Evolutionary conservation across 1,140 invertebrate species (phyloP), one percentile per base, ranked within the genome.

Genomic region (Telenomus remus): DNA sequence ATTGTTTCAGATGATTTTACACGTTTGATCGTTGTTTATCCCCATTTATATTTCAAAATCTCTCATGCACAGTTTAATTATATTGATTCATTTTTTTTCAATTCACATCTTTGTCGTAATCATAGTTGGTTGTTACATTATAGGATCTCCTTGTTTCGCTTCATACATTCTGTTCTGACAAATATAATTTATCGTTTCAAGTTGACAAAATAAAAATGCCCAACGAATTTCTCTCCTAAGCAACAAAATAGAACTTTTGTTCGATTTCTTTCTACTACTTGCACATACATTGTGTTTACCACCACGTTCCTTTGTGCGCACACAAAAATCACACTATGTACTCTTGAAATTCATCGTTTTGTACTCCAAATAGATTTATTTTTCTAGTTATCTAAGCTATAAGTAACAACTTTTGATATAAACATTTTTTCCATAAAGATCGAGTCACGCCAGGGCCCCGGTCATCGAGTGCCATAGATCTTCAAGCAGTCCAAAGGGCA

Each of bases 391-490:
- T 27, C 19, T 1, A 6, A 27, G 19, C 6, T 2, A 39, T 39
- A 39, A 39, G 9, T 39, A 39, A 11, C 9, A 39, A 39, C 9
- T 11, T 11, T 39, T 39, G 3, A 39, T 39, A 39, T 39, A 39
- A 4, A 39, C 37, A 55, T 19, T 46, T 64, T 39, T 69, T 72
- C 54, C 56, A 71, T 50, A 19, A 79, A 88, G 87, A 85, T 79
- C 84, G 85, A 51, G 80, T 82, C 4, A 84, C 85, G 4, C 86
- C 87, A 49, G 91, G 87, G 61, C 90, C 89, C 79, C 91, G 96
- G 66, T 98, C 96, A 47, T 96, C 95, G 81, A 97, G 96, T 76
- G 96, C 96, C 42, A 95, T 98, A 81, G 97, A 98, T 90, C 90
- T 96, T 55, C 94, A 95, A 78, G 95, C 95, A 8, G 95, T 93